Base-by-base conservation (phyloP, 1,140 invertebrate genomes). In the Zaprionus kolodkinae region DNA sequence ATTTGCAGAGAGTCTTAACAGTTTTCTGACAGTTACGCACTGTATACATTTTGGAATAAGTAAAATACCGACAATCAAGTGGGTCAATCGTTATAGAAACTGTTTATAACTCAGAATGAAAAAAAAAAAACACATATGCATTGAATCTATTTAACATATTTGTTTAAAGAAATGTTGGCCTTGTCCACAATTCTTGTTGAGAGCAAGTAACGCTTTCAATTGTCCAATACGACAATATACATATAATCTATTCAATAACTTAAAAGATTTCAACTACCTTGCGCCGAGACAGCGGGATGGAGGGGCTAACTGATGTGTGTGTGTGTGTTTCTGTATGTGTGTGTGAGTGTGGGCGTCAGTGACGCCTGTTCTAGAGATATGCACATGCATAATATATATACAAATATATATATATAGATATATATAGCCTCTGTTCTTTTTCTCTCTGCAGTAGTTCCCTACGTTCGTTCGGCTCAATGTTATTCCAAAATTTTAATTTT, bases 91-190 rank as follows among this genome's bases (percentile, higher is more conserved):
- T n/a, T n/a, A 61, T 27, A 70, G 43, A 35, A 13, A 35, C 15
- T 9, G 52, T 71, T 60, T 52, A 40, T 55, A n/a, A n/a, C n/a
- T n/a, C n/a, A n/a, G n/a, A n/a, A n/a, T n/a, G n/a, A n/a, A n/a
- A n/a, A n/a, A 21, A 21, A 21, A 21, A 21, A 21, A 57, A 57
- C 50, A 61, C 61, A 73, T 74, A 69, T 69, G 66, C 65, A 63
- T 63, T 63, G 66, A 36, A 74, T 74, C 25, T 36, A 56, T 54
- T 73, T 56, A 56, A 33, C 36, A 68, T 27, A 57, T 74, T 70
- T 74, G 15, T 30, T 73, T 68, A 68, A 74, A 62, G 72, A 74
- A 74, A 74, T 70, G 33, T 74, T 70, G 52, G 35, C 72, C 72
- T 74, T 74, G 38, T 15, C n/a, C 4, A 13, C 38, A 15, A 36